These are phyloP conservation scores for Sorex fumeus DNA, from an alignment of 2,113 vertebrate species.

Conservation along the genomic window DNA sequence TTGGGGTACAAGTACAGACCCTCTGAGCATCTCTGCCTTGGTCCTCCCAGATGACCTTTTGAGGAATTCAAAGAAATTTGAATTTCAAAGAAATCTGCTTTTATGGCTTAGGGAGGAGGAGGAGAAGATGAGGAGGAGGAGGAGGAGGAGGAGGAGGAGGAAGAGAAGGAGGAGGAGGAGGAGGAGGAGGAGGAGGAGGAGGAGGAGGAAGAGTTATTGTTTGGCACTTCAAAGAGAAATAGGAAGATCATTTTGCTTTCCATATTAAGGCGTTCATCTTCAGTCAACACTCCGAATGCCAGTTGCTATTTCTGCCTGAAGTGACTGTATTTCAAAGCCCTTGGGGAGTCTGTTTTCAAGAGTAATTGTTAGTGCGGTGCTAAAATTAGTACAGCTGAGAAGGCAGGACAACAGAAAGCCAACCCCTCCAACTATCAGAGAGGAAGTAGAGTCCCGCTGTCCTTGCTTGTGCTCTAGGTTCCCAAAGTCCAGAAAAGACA, in stretches of 20 bases:
- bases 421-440: background rate
- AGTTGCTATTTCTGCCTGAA: conserved; percentile 5
- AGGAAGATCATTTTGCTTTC: background rate
- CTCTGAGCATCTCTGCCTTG: too few species aligned
- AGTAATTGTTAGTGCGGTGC: background rate
- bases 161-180: too few species aligned
- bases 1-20: background rate
- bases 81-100: background rate
- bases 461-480: background rate
- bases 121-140: too few species aligned
- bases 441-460: background rate
- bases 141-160: too few species aligned
- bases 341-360: background rate
- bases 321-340: background rate
- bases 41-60: background rate
- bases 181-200: too few species aligned
- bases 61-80: conserved; percentile 39
- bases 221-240: background rate
- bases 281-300: background rate
- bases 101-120: background rate
- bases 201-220: background rate
- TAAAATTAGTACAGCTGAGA: conserved; percentile 44
- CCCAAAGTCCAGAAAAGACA: background rate
- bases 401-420: background rate
- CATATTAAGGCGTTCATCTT: background rate